These are phyloP conservation scores for Megaceryle alcyon DNA, from an alignment of 2,797 vertebrate species.

Conservation along the genomic window DNA sequence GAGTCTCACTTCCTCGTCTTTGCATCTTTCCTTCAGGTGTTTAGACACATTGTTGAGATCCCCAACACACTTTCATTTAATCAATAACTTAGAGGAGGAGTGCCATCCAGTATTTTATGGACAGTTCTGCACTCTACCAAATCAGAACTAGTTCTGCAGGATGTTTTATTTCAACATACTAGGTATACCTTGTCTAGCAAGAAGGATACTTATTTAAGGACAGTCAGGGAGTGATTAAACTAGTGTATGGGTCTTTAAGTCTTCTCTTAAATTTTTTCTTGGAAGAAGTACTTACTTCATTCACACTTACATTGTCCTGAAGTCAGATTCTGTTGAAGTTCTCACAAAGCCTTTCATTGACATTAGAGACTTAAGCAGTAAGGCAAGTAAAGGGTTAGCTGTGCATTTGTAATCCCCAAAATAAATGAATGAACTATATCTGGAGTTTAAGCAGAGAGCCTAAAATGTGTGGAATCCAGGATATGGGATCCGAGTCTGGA, in stretches of 20 bases:
- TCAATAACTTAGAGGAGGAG: background rate
- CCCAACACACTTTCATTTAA: background rate
- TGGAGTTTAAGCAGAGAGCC: background rate
- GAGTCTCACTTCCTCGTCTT: background rate
- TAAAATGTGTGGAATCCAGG: background rate
- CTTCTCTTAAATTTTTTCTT: background rate
- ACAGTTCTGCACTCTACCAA: background rate
- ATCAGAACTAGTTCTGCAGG: background rate
- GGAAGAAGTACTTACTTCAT: background rate
- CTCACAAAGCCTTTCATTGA: background rate
- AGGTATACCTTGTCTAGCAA: background rate
- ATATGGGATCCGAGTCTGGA: background rate
- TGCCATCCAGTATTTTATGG: background rate
- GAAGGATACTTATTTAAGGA: background rate
- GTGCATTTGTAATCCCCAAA: background rate
- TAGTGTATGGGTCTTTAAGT: background rate
- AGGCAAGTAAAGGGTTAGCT: background rate
- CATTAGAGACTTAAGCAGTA: background rate
- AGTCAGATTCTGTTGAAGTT: background rate
- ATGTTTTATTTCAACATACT: background rate
- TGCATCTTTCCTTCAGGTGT: background rate
- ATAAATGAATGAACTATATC: background rate
- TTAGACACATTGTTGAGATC: background rate
- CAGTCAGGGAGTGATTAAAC: background rate
- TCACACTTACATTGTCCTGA: background rate